These are phyloP conservation scores for Nematopogon swammerdamellus DNA, from an alignment of 2,888 invertebrate species.

Conservation along the genomic window DNA sequence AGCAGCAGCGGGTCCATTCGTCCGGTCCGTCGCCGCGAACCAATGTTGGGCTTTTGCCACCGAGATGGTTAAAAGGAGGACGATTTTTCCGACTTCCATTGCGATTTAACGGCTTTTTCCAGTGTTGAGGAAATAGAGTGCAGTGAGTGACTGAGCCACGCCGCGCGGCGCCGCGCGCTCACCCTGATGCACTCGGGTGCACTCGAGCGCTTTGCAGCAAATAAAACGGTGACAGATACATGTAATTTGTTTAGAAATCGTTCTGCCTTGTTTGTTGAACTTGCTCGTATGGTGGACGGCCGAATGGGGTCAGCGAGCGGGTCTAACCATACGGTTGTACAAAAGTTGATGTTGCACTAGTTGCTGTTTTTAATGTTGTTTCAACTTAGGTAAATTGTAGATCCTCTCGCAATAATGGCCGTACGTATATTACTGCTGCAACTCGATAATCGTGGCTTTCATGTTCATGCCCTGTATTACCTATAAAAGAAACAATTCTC, in stretches of 20 bases:
- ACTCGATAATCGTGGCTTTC: too few species aligned
- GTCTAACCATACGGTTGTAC: not conserved
- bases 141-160: not conserved
- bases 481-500: too few species aligned
- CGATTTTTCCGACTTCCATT: not conserved
- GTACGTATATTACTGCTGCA: too few species aligned
- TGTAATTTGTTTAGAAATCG: slow-evolving; percentile 39
- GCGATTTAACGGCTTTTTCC: not conserved
- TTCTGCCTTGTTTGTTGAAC: slow-evolving; percentile 28
- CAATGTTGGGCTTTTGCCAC: not conserved
- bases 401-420: too few species aligned
- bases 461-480: too few species aligned
- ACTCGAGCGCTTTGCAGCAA: not conserved
- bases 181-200: not conserved
- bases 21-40: not conserved
- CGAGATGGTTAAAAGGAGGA: not conserved
- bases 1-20: too few species aligned
- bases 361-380: too few species aligned
- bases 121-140: not conserved
- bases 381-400: too few species aligned
- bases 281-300: slow-evolving; percentile 16
- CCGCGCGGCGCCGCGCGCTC: not conserved
- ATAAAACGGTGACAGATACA: slow-evolving; percentile 22
- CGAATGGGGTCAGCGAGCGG: slow-evolving; percentile 2
- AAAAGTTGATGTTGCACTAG: too few species aligned